Evolutionary conservation across 1,140 invertebrate genomes (phyloP), one percentile per base, ranked within the genome.

Genomic region (Melitaea cinxia): DNA sequence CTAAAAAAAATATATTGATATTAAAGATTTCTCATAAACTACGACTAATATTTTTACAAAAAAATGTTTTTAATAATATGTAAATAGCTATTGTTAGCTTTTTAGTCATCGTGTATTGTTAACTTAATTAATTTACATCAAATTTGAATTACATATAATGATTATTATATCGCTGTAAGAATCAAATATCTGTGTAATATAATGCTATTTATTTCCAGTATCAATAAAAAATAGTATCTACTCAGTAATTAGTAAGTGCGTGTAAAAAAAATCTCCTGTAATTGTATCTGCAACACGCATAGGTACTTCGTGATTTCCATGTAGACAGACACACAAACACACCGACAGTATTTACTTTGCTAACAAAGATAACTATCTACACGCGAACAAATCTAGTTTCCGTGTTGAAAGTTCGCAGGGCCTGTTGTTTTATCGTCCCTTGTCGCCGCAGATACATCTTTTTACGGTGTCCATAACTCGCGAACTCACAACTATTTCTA

Each of bases 361-460:
- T 59, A 64, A 64, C 57, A 59, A 56, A 63, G 71, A 74, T 66
- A 70, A 65, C 65, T 35, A 69, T 76, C 64, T 65, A 66, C 72
- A 77, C 63, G 71, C 70, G 63, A 75, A 73, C 69, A 81, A 77
- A 75, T 75, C 77, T 67, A 76, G 72, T 80, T 82, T 78, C 75
- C 75, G 72, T 81, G 80, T 81, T 70, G 64, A 68, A 72, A 77
- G 65, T 72, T 68, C 57, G 68, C 68, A 53, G 53, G 72, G 56
- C 66, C 73, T 74, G 74, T 70, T 68, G 70, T 65, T 79, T 78
- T 82, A 84, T 81, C 72, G 78, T 67, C 63, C 63, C 72, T 72
- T 74, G 77, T 78, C 72, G 70, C 61, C 63, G 54, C 56, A 73
- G 72, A 77, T 77, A 85, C 75, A 77, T 82, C 77, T 75, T 78